These are phyloP conservation scores for Tiliacea aurago DNA, from an alignment of 2,888 invertebrate species.

Conservation along the genomic window DNA sequence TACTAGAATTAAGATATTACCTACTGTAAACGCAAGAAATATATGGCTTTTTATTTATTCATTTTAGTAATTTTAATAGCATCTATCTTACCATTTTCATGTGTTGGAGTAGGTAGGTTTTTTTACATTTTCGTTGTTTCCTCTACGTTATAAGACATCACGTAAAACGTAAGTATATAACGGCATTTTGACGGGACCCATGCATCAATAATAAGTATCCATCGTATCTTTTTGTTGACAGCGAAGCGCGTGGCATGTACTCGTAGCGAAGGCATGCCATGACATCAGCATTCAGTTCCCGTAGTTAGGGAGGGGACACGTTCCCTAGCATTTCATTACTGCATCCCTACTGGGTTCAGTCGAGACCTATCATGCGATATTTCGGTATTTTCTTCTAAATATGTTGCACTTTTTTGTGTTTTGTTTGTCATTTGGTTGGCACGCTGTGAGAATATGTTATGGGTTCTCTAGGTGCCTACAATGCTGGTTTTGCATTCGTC, in stretches of 20 bases:
- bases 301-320: slow-evolving; percentile 75
- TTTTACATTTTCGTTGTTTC: not conserved
- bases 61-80: too few species aligned
- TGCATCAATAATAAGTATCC: slow-evolving; percentile 49
- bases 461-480: not conserved
- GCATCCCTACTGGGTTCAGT: slow-evolving; percentile 71
- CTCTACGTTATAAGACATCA: slow-evolving; percentile 2
- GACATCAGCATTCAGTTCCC: slow-evolving; percentile 84
- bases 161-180: not conserved
- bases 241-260: slow-evolving; percentile 54
- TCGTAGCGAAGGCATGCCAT: slow-evolving; percentile 66
- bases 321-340: slow-evolving; percentile 86
- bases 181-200: slow-evolving; percentile 37
- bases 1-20: too few species aligned
- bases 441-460: slow-evolving; percentile 59
- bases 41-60: too few species aligned
- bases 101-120: not conserved
- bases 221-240: slow-evolving; percentile 66
- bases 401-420: slow-evolving; percentile 64
- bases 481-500: slow-evolving; percentile 2
- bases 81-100: not conserved
- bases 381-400: slow-evolving; percentile 60
- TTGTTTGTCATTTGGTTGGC: slow-evolving; percentile 60
- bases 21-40: too few species aligned
- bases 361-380: slow-evolving; percentile 65